phyloP scores from a whole-genome alignment of 2,888 invertebrate species.

The Scaptomyza polygonia region DNA sequence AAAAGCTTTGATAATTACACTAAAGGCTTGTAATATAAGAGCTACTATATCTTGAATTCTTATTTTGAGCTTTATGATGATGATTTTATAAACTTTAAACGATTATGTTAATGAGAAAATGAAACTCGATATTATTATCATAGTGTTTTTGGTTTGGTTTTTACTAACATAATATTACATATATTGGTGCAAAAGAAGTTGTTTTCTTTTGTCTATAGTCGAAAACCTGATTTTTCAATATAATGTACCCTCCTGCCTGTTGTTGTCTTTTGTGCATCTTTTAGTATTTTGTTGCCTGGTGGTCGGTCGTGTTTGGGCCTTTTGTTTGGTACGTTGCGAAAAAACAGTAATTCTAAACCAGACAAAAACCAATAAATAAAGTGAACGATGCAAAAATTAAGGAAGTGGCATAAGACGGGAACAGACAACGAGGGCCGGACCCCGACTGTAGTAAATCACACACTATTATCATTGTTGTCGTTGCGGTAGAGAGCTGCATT shows the following conservation, averaged over 20 bases:
- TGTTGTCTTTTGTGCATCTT: constrained; percentile 6
- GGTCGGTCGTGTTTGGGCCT: constrained; percentile 50
- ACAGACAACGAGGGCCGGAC: constrained; percentile 16
- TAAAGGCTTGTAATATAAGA: background rate
- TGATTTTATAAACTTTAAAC: too few species aligned
- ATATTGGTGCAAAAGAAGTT: background rate
- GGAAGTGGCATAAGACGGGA: constrained; percentile 13
- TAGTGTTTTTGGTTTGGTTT: too few species aligned
- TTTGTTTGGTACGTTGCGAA: constrained; percentile 71
- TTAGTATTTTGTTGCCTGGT: constrained; percentile 28
- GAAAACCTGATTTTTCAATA: constrained; percentile 36
- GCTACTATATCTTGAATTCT: background rate
- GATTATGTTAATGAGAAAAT: too few species aligned
- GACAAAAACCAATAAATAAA: constrained; percentile 48
- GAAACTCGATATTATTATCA: background rate
- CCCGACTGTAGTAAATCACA: constrained; percentile 27
- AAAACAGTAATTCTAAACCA: constrained; percentile 76
- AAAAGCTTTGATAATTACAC: constrained; percentile 1
- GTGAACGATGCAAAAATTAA: constrained; percentile 49
- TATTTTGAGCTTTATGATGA: too few species aligned
- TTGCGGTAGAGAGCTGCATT: constrained; percentile 9
- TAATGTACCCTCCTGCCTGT: constrained; percentile 23
- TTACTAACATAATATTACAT: background rate
- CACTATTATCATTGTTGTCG: constrained; percentile 6
- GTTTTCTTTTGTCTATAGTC: background rate